Evolutionary conservation across 1,140 invertebrate genomes (phyloP).

Genomic region (Leptinotarsa lineolata): DNA sequence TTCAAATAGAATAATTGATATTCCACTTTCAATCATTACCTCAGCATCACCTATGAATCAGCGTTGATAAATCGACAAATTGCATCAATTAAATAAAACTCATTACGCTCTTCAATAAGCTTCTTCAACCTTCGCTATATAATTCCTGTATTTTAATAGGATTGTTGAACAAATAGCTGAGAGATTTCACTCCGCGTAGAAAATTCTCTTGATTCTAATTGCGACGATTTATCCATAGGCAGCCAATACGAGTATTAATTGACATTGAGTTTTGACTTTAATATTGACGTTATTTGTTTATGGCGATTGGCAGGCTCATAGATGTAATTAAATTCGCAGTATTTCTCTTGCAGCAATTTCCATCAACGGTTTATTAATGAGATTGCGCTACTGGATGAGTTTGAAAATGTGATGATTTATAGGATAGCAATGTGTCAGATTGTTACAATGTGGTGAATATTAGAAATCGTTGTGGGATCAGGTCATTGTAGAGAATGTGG

Average conservation of each 20-base stretch:
- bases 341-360: not conserved
- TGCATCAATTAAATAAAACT: not conserved
- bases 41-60: not conserved
- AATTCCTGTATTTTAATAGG: not conserved
- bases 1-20: too few relatives aligned
- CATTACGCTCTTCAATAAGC: not conserved
- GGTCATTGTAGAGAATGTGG: too few relatives aligned
- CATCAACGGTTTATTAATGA: not conserved
- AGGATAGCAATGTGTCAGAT: not conserved
- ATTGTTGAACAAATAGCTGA: not conserved
- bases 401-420: not conserved
- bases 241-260: not conserved
- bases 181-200: not conserved
- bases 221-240: not conserved
- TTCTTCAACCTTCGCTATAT: not conserved
- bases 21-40: too few relatives aligned
- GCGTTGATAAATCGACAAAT: not conserved
- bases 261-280: slow-evolving; percentile 5
- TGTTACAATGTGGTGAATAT: too few relatives aligned
- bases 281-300: slow-evolving; percentile 6
- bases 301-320: not conserved
- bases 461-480: too few relatives aligned
- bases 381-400: not conserved
- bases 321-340: not conserved
- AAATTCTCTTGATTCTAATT: not conserved